Conservation (phyloP, 2,113 vertebrate genomes). For the Sminthopsis crassicaudata region DNA sequence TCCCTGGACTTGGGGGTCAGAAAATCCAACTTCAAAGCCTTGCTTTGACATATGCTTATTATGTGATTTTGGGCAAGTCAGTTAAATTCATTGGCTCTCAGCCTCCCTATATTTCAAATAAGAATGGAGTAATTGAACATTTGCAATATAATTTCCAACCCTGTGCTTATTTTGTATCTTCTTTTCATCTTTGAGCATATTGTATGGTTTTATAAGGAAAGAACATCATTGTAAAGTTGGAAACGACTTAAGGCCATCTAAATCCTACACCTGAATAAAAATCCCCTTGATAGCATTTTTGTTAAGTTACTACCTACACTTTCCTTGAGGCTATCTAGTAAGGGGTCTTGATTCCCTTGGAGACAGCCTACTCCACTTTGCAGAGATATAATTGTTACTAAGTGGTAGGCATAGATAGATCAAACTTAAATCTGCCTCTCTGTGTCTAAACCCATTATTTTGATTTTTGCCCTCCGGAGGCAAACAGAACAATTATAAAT, state of each 20-base stretch:
- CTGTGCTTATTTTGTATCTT: background rate
- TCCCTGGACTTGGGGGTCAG: background rate
- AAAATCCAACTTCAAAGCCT: background rate
- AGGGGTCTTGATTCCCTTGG: background rate
- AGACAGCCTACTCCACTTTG: background rate
- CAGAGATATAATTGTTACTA: background rate
- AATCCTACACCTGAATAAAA: background rate
- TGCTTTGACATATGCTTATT: background rate
- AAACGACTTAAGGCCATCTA: background rate
- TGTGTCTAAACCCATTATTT: background rate
- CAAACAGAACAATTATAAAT: background rate
- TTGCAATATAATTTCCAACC: background rate
- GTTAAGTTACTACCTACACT: background rate
- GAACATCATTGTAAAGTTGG: background rate
- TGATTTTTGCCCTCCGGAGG: background rate
- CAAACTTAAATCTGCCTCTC: background rate
- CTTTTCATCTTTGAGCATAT: background rate
- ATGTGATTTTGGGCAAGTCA: background rate
- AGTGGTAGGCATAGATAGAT: background rate
- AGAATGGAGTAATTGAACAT: background rate
- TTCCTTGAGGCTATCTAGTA: background rate
- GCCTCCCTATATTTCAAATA: constrained; percentile 16
- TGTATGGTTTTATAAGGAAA: background rate
- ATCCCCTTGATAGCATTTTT: background rate
- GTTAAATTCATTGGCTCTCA: background rate